Evolutionary conservation across 2,113 vertebrate species (phyloP), one percentile per base, ranked within the genome.

Genomic region (Cyrtonyx montezumae): DNA sequence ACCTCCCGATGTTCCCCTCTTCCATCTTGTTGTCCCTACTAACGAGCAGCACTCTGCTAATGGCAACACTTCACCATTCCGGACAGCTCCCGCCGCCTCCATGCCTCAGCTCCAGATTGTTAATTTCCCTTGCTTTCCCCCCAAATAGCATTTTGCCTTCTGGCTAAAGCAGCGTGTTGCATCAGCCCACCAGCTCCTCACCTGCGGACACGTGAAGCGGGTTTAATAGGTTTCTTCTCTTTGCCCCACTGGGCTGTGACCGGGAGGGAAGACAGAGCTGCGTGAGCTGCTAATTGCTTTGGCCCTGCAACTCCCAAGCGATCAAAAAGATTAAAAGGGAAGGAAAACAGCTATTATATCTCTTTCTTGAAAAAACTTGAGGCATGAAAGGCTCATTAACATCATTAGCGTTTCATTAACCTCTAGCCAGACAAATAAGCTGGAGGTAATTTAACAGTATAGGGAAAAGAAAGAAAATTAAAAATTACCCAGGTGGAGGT

Each of bases 351-450:
- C 97, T 97, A 98, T 98, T 98, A 96, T 97, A 97, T 97, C 97
- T 98, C 92, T 98, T 98, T 96, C 97, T 96, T 97, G 95, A 90
- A 97, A 97, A 98, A 97, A 96, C 97, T 97, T 94, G 82, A 93
- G 88, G 95, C 89, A 88, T 75, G 94, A 97, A 98, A 98, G 97
- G 95, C 97, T 98, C 97, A 97, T 98, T 98, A 98, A 96, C 97
- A 97, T 97, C 97, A 98, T 98, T 98, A 98, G 96, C 85, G 97
- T 97, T 97, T 97, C 97, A 98, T 98, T 98, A 98, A 98, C 98
- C 97, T 98, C 97, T 97, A 97, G 96, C 95, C 95, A 98, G 97
- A 97, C 97, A 97, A 98, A 98, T 97, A 97, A 96, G 90, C 96
- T 92, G 96, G 91, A 97, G 97, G 96, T 97, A 97, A 98, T 98